Conservation (phyloP, 1,140 invertebrate species). For the Drosophila ironensis region DNA sequence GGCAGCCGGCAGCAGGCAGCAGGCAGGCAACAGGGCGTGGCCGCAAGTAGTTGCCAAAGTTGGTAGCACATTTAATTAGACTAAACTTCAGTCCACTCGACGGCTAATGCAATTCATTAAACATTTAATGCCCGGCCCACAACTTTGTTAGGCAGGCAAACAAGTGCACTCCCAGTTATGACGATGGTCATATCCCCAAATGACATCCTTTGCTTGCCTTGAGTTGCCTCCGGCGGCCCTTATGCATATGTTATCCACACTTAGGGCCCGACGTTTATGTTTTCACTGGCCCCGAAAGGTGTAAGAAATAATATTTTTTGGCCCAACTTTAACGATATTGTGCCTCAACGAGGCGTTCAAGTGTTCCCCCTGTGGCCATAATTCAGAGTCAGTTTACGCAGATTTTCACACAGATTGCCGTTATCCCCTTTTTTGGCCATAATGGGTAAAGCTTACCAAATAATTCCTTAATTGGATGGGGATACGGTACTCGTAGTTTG, state of each 20-base stretch:
- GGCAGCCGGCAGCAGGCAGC: neutral
- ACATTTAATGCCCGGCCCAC: constrained; percentile 59
- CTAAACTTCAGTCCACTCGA: constrained; percentile 47
- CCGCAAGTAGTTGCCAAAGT: constrained; percentile 53
- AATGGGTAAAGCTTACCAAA: constrained; percentile 1
- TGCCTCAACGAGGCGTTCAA: constrained; percentile 6
- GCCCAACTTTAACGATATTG: constrained; percentile 8
- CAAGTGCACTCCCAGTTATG: constrained; percentile 51
- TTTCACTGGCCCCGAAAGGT: constrained; percentile 14
- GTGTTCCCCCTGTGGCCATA: constrained; percentile 28
- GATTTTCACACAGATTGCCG: constrained; percentile 6
- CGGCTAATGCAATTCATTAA: constrained; percentile 74
- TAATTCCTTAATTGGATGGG: constrained; percentile 23
- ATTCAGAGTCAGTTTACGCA: constrained; percentile 37
- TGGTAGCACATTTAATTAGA: constrained; percentile 69
- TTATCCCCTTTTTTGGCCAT: constrained; percentile 13
- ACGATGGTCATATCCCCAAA: constrained; percentile 1
- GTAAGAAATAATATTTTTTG: constrained; percentile 27
- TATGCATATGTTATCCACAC: constrained; percentile 16
- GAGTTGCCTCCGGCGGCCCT: neutral
- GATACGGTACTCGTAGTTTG: neutral
- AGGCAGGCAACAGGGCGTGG: constrained; percentile 23
- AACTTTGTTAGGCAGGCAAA: constrained; percentile 54
- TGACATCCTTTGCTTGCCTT: neutral
- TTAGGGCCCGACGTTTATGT: neutral